These are phyloP conservation scores for Schizopygopsis malacanthus DNA, from an alignment of 2,797 vertebrate species.

Conservation along the genomic window DNA sequence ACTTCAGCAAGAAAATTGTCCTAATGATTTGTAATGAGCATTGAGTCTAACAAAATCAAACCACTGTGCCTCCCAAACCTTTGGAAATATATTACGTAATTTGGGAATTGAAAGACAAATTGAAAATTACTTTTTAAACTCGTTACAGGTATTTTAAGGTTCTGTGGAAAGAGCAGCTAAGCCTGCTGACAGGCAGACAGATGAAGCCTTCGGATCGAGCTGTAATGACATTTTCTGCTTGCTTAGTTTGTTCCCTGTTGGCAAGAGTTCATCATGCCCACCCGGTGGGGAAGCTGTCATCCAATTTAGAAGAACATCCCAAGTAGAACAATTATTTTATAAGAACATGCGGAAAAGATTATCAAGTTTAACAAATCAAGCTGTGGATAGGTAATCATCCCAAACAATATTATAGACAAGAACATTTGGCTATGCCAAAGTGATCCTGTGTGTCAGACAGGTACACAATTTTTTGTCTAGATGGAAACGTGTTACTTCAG, in stretches of 20 bases:
- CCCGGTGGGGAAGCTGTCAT: conserved; percentile 58
- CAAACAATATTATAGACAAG: conserved; percentile 20
- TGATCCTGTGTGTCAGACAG: not conserved
- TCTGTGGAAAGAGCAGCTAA: conserved; percentile 27
- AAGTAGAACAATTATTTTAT: conserved; percentile 56
- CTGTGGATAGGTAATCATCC: conserved; percentile 32
- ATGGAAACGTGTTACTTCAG: not conserved
- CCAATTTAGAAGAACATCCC: conserved; percentile 54
- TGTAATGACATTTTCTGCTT: conserved; percentile 62
- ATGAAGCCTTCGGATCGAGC: conserved; percentile 53
- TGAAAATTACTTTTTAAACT: conserved; percentile 42
- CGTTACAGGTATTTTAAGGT: conserved; percentile 36
- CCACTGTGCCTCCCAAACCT: conserved; percentile 30
- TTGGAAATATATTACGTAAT: conserved; percentile 15
- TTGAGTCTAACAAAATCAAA: conserved; percentile 12
- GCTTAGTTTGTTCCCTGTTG: conserved; percentile 59
- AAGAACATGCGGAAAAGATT: conserved; percentile 46
- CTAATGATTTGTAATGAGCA: conserved; percentile 29
- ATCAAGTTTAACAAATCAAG: conserved; percentile 39
- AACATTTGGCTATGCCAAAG: conserved; percentile 5
- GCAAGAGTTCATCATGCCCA: conserved; percentile 59
- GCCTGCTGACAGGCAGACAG: conserved; percentile 50
- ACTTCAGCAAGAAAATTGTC: conserved; percentile 9
- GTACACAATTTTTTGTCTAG: conserved; percentile 4
- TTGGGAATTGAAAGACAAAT: conserved; percentile 31